A percentile compares a stretch with the other conserved stretches of the same genome.
phyloP scores from a whole-genome alignment of 2,113 vertebrate genomes.

The Scalopus aquaticus region DNA sequence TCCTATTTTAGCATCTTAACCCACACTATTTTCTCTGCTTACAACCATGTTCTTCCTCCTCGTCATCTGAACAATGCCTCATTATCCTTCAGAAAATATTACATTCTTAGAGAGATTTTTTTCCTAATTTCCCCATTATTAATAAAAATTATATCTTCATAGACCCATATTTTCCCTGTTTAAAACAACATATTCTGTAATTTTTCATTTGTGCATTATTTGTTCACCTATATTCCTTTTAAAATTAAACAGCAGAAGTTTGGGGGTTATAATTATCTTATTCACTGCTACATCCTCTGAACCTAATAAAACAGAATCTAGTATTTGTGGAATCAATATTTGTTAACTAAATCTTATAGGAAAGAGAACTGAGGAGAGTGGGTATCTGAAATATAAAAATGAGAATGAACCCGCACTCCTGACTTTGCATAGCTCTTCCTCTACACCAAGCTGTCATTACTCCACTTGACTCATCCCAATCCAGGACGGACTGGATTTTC shows the following conservation, averaged over 20 bases:
- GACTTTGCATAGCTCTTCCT: background rate
- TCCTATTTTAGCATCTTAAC: background rate
- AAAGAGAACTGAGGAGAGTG: background rate
- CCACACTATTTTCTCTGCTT: background rate
- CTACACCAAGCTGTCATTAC: background rate
- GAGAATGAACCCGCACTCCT: background rate
- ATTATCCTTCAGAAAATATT: background rate
- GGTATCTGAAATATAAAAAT: background rate
- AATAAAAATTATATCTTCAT: background rate
- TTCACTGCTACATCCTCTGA: background rate
- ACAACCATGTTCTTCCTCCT: background rate
- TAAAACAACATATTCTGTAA: background rate
- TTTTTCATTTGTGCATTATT: background rate
- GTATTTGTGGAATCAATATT: background rate
- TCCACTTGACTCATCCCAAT: background rate
- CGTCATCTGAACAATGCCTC: background rate
- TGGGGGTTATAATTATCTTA: background rate
- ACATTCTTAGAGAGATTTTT: background rate
- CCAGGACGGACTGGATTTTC: background rate
- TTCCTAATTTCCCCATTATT: background rate
- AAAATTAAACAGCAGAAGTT: background rate
- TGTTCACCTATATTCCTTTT: background rate
- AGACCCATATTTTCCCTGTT: background rate
- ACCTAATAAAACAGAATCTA: background rate
- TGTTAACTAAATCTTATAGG: background rate